Evolutionary conservation across 30 jellyfish, hydroid and myxozoan species (phyloP).

Genomic region (Hydra vulgaris): DNA sequence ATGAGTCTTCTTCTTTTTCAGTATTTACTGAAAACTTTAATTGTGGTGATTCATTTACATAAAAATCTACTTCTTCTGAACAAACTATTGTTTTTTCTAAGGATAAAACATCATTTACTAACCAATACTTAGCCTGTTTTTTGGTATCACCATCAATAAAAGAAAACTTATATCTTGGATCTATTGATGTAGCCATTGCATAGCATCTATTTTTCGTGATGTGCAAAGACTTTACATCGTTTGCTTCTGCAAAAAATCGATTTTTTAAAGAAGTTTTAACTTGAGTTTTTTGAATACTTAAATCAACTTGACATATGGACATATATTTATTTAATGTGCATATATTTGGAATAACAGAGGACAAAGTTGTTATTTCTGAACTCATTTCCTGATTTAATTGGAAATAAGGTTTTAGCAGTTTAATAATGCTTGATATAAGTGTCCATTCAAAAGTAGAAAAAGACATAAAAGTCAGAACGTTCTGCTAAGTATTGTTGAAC

Average conservation of each 20-base stretch:
- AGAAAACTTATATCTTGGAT: background rate
- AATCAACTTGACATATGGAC: background rate
- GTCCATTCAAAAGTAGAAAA: background rate
- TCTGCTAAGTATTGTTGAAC: background rate
- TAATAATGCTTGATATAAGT: background rate
- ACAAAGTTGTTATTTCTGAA: background rate
- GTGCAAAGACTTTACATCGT: background rate
- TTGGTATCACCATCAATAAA: background rate
- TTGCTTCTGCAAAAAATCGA: background rate
- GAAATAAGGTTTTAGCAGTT: background rate
- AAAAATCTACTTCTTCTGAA: background rate
- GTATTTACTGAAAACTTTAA: background rate
- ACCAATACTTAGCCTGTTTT: background rate
- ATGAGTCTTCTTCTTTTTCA: background rate
- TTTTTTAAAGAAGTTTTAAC: background rate
- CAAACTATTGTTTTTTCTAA: background rate
- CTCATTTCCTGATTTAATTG: background rate
- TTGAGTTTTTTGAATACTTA: background rate
- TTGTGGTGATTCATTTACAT: background rate
- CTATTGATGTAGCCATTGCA: background rate
- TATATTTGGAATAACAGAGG: background rate
- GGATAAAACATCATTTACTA: background rate
- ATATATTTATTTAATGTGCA: background rate
- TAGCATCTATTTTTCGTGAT: background rate
- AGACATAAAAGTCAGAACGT: background rate